Evolutionary conservation across 1,140 invertebrate species (phyloP), one percentile per base, ranked within the genome.

Genomic region (Nomia melanderi): DNA sequence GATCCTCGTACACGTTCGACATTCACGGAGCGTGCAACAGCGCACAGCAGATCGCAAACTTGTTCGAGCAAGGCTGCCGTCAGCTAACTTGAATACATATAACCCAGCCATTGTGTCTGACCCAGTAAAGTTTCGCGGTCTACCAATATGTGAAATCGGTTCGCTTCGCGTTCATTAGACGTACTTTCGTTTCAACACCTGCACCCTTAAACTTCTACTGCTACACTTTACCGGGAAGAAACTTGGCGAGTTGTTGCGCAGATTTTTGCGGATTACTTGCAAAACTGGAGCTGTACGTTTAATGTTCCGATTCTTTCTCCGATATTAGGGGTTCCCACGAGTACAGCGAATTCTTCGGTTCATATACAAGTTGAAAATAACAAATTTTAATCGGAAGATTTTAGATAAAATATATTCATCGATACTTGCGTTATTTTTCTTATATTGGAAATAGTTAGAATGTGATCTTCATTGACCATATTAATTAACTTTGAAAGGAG

Each of bases 81-180:
- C 71, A 76, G 64, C 73, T 29, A 76, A 67, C 41, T 77, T 62
- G 75, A 70, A 70, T 70, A 62, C 59, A 62, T 11, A 62, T 71
- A 71, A 77, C 56, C 67, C 75, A 29, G 2, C 33, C 62, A 62
- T 56, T 54, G 50, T 76, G 80, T 57, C 69, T 83, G 80, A 82
- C 79, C 81, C 60, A 83, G 77, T 82, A 82, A 83, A 83, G 74
- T 83, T 83, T 70, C 59, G 81, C 76, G 80, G 80, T 83, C 77
- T 83, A 82, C 76, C 80, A 36, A 78, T 78, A 77, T 69, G 80
- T 66, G 76, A 56, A 75, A 83, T 78, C 80, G 80, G 70, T 47
- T 78, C 77, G 75, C 76, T 44, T 77, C 73, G 36, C 62, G 65
- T 59, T 70, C 75, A 53, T 77, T 77, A 77, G 47, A 71, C 41